Evolutionary conservation across 2,888 invertebrate genomes (phyloP).

Genomic region (Noctua pronuba): DNA sequence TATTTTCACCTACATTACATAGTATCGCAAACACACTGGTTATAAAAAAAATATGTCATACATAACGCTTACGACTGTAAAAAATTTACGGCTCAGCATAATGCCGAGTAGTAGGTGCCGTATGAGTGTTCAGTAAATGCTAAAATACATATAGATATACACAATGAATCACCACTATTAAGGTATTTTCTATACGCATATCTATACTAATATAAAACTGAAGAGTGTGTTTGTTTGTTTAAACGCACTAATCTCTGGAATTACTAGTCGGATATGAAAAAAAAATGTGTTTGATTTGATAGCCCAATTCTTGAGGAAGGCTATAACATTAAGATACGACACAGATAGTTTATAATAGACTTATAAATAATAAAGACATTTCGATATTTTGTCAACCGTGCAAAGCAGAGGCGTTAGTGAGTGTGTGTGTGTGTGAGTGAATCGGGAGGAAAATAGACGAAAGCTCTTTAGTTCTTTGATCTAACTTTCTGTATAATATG

Average conservation of each 20-base stretch:
- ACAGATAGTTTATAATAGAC: too few relatives aligned
- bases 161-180: conserved; percentile 9
- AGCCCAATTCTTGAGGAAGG: neutral
- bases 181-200: neutral
- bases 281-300: neutral
- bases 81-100: conserved; percentile 46
- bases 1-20: neutral
- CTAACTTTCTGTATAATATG: neutral
- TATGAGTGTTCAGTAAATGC: conserved; percentile 9
- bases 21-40: neutral
- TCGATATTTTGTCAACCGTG: neutral
- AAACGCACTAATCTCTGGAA: neutral
- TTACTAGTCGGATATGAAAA: neutral
- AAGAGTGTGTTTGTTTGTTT: neutral
- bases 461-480: conserved; percentile 1
- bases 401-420: neutral
- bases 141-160: conserved; percentile 12
- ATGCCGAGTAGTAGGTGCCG: neutral
- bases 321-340: neutral
- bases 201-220: neutral
- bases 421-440: too few relatives aligned
- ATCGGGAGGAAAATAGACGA: neutral
- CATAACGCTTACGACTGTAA: conserved; percentile 46
- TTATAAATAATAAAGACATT: neutral
- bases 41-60: conserved; percentile 49